phyloP scores from a whole-genome alignment of 1,140 invertebrate genomes.

The Charaxes varanes region DNA sequence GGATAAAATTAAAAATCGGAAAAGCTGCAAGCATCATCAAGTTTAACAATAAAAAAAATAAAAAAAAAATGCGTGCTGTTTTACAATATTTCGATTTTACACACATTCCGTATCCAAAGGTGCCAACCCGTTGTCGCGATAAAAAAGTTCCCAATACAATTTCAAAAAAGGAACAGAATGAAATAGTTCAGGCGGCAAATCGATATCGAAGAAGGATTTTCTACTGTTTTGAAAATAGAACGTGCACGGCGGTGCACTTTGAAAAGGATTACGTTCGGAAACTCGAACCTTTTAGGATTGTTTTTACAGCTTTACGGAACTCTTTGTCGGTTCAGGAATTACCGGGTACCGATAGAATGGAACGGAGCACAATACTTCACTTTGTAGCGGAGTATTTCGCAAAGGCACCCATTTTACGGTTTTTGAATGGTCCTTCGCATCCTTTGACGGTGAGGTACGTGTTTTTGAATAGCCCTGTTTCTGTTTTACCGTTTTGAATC shows the following conservation, averaged over 20 bases:
- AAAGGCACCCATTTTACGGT: slow-evolving; percentile 50
- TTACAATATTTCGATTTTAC: not conserved
- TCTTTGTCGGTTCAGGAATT: slow-evolving; percentile 59
- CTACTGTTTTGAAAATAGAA: slow-evolving; percentile 70
- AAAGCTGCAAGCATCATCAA: no score
- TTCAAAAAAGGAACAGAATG: slow-evolving; percentile 37
- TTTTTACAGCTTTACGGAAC: slow-evolving; percentile 66
- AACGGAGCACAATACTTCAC: slow-evolving; percentile 34
- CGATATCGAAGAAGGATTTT: slow-evolving; percentile 64
- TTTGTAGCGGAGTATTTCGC: slow-evolving; percentile 30
- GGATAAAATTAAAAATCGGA: no score
- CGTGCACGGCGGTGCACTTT: slow-evolving; percentile 45
- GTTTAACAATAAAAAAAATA: no score
- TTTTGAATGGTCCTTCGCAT: slow-evolving; percentile 48
- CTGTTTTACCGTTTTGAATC: slow-evolving; percentile 50
- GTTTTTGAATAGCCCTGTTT: slow-evolving; percentile 52
- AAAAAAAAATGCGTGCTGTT: no score
- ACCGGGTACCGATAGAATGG: slow-evolving; percentile 15
- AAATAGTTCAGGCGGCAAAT: slow-evolving; percentile 61
- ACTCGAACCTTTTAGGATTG: slow-evolving; percentile 51
- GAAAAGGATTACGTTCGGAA: slow-evolving; percentile 56
- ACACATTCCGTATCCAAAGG: slow-evolving; percentile 11
- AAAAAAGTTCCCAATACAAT: slow-evolving; percentile 39
- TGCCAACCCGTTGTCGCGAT: slow-evolving; percentile 8
- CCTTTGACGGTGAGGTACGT: slow-evolving; percentile 57